These are phyloP conservation scores for Amaurobius ferox DNA, from an alignment of 2,888 invertebrate genomes.

Conservation along the genomic window DNA sequence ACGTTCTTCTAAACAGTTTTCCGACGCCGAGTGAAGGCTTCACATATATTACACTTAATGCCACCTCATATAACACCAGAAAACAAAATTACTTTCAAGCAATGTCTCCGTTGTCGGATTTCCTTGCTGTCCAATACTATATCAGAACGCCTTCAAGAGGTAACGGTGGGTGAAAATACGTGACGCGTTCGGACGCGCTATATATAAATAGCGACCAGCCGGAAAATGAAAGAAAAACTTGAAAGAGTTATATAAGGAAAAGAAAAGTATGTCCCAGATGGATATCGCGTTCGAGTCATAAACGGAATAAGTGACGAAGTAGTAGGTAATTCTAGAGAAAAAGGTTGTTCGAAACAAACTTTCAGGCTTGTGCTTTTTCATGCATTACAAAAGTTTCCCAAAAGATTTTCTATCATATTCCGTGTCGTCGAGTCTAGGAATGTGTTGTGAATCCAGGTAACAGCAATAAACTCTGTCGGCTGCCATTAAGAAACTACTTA, in stretches of 20 bases:
- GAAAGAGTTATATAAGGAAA: neutral
- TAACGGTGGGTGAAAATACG: neutral
- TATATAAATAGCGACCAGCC: neutral
- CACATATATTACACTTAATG: neutral
- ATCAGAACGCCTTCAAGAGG: neutral
- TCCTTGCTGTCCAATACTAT: neutral
- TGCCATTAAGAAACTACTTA: too few species aligned
- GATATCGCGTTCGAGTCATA: neutral
- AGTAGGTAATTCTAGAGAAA: slow-evolving; percentile 4
- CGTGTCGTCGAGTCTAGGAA: neutral
- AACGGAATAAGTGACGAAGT: neutral
- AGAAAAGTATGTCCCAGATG: neutral
- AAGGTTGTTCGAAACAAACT: neutral
- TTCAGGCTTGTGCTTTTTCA: too few species aligned
- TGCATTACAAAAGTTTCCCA: neutral
- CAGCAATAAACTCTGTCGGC: neutral
- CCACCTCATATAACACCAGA: neutral
- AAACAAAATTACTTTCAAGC: neutral
- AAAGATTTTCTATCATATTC: neutral
- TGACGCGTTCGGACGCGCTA: neutral
- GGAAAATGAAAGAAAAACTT: neutral
- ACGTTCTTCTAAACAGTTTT: too few species aligned
- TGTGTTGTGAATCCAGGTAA: neutral
- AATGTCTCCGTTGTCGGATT: neutral
- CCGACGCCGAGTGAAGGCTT: neutral